These are phyloP conservation scores for Zygothrica quintamaculata DNA, from an alignment of 2,888 invertebrate genomes.

Conservation along the genomic window DNA sequence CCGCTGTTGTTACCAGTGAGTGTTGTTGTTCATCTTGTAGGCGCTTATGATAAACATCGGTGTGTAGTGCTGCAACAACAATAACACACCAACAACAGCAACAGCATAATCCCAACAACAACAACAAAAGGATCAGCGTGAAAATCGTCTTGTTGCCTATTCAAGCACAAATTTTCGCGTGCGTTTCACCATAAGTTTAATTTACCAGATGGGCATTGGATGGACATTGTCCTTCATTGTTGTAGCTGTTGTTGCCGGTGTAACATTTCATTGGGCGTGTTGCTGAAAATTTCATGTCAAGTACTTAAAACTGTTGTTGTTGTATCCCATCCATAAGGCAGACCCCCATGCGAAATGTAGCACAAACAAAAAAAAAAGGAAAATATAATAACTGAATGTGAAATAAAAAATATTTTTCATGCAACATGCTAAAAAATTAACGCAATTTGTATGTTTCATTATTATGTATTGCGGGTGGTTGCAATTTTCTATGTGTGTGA, in stretches of 20 bases:
- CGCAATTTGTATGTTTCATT: conserved; percentile 68
- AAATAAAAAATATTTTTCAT: conserved; percentile 40
- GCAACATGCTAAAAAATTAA: conserved; percentile 66
- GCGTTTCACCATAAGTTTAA: conserved; percentile 58
- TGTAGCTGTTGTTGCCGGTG: conserved; percentile 16
- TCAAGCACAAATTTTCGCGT: conserved; percentile 62
- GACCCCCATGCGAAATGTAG: conserved; percentile 10
- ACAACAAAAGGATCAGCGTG: neutral
- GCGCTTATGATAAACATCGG: conserved; percentile 76
- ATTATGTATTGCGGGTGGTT: conserved; percentile 14
- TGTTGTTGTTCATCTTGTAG: conserved; percentile 43
- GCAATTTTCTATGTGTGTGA: neutral
- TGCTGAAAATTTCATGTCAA: conserved; percentile 64
- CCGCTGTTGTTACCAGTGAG: conserved; percentile 31
- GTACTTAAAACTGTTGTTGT: conserved; percentile 61
- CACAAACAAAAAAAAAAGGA: conserved; percentile 10
- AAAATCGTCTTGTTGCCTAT: conserved; percentile 37
- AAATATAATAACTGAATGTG: conserved; percentile 23
- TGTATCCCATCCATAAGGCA: conserved; percentile 52
- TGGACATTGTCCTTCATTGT: conserved; percentile 1
- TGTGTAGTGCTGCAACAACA: conserved; percentile 41
- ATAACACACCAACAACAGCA: conserved; percentile 12
- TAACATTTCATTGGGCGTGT: conserved; percentile 52
- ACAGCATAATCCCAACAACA: conserved; percentile 6
- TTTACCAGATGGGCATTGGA: conserved; percentile 50